These are phyloP conservation scores for Saccopteryx leptura DNA, from an alignment of 2,113 vertebrate species.

Conservation along the genomic window DNA sequence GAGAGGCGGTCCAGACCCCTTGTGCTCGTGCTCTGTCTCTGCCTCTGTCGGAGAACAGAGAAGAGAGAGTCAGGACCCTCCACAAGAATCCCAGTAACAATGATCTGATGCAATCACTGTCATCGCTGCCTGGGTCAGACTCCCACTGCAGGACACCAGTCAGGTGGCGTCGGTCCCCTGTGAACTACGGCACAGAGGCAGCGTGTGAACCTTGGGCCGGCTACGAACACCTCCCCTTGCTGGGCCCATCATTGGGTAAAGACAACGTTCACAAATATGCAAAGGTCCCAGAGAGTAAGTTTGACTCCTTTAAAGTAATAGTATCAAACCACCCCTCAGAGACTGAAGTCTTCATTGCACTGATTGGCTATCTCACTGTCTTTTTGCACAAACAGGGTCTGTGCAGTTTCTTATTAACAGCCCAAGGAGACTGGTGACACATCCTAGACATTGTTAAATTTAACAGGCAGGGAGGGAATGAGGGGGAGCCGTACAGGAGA, in stretches of 20 bases:
- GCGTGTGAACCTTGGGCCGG: accelerated
- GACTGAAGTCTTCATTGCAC: accelerated
- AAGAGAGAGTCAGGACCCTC: background rate
- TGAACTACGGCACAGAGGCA: background rate
- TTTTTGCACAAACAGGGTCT: background rate
- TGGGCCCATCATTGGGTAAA: background rate
- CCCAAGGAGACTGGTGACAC: background rate
- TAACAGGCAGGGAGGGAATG: background rate
- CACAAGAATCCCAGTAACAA: accelerated
- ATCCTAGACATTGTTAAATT: too few relatives aligned
- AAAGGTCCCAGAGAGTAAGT: background rate
- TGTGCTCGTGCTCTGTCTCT: conserved; percentile 91
- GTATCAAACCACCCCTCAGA: background rate
- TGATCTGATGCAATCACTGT: background rate
- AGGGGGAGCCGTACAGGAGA: too few relatives aligned
- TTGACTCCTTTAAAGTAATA: background rate
- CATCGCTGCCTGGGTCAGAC: background rate
- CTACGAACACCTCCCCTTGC: background rate
- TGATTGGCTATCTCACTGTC: background rate
- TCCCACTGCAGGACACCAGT: background rate
- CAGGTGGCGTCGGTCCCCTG: background rate
- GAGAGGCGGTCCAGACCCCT: conserved; percentile 89
- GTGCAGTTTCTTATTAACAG: background rate
- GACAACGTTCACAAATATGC: background rate
- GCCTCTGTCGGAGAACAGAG: conserved; percentile 87